Evolutionary conservation across 2,113 vertebrate genomes (phyloP), one percentile per base, ranked within the genome.

Genomic region (Mastomys natalensis): DNA sequence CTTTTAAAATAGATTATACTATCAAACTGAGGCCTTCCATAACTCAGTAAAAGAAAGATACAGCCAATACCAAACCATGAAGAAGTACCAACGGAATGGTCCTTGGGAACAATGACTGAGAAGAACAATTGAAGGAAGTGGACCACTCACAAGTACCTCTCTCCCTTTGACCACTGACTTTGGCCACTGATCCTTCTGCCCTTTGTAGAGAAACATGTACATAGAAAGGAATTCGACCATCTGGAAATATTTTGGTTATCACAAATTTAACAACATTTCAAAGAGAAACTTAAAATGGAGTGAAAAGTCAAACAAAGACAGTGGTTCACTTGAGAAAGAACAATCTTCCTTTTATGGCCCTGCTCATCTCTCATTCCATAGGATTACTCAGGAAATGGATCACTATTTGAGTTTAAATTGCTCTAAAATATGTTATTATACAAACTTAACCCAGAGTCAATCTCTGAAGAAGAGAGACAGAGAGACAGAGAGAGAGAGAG

Each of bases 161-260:
- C 7, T 96, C 10, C 19, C 74, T 76, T 91, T 89, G 76, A 73
- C 24, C 87, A 96, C 62, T 88, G 66, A 15, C 29, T 94, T 34
- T 68, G 66, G 31, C 31, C 66, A 68, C n/a, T 73, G 53, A 62
- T 87, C 80, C 78, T 91, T 76, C 62, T 29, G 19, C 43, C 40
- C 17, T 15, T 37, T 24, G 55, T 95, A 87, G 66, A 82, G 72
- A 93, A 93, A 95, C 11, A 91, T 82, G 34, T 48, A 96, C 80
- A 94, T 34, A 93, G 70, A 91, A 92, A 91, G 97, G 72, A 97
- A 96, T 93, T 92, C 24, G 77, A 55, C 92, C 95, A 97, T 97
- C 96, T 97, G 96, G 95, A 97, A 96, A 94, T 90, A 72, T 91
- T 97, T 97, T 94, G 89, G 81, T 92, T 97, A 97, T 97, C 97